Conservation (phyloP, 2,888 invertebrate species). For the Callimorpha dominula region DNA sequence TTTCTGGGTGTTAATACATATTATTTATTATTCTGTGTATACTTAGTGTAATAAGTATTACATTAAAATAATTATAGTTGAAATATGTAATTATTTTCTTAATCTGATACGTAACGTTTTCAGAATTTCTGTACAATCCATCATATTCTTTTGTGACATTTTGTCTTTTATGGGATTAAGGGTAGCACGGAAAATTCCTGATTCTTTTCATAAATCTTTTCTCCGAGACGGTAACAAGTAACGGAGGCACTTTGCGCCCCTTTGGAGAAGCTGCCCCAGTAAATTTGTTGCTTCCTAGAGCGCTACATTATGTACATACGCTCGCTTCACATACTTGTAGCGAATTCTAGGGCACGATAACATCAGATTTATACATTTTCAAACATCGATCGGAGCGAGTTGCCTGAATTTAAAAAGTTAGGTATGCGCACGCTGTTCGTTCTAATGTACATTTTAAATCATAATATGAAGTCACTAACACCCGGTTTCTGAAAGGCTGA, state of each 20-base stretch:
- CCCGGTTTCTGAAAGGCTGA: too few relatives aligned
- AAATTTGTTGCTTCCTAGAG: conserved; percentile 48
- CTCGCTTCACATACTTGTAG: conserved; percentile 28
- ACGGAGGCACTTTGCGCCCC: conserved; percentile 48
- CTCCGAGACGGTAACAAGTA: conserved; percentile 46
- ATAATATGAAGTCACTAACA: too few relatives aligned
- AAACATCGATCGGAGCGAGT: conserved; percentile 9
- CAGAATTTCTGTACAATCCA: conserved; percentile 35
- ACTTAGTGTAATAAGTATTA: neutral
- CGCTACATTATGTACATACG: conserved; percentile 42
- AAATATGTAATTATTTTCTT: neutral
- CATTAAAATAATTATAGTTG: neutral
- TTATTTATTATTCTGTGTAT: too few relatives aligned
- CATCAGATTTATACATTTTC: conserved; percentile 32
- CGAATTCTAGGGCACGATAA: conserved; percentile 29
- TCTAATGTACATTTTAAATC: too few relatives aligned
- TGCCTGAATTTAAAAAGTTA: conserved; percentile 21
- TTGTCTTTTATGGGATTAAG: conserved; percentile 42
- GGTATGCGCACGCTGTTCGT: neutral
- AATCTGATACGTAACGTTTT: conserved; percentile 21
- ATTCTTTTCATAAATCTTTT: conserved; percentile 52
- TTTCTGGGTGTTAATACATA: neutral
- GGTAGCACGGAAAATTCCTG: conserved; percentile 37
- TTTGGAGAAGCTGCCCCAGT: conserved; percentile 40
- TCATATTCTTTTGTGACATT: conserved; percentile 35